Conservation (phyloP, 2,888 invertebrate species). For the Andrena bucephala region DNA sequence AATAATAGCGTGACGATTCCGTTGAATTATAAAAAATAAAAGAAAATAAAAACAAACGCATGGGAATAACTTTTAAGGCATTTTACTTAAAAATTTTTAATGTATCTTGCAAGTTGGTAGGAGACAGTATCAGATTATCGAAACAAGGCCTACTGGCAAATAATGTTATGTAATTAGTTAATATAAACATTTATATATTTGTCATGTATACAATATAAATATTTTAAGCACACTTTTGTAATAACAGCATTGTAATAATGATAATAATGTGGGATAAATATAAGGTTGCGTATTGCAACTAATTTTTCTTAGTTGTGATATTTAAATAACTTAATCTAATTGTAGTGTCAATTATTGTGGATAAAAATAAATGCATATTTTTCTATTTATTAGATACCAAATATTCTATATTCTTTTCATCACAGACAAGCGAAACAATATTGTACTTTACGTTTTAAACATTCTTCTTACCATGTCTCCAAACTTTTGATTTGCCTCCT, state of each 20-base stretch:
- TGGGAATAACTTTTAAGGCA: constrained; percentile 24
- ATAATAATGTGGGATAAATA: constrained; percentile 42
- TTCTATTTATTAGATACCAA: constrained; percentile 79
- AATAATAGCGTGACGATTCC: constrained; percentile 1
- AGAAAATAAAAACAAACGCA: constrained; percentile 1
- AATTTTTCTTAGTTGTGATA: constrained; percentile 31
- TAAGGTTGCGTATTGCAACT: constrained; percentile 35
- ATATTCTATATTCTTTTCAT: constrained; percentile 65
- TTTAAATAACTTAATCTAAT: constrained; percentile 44
- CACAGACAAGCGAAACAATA: constrained; percentile 70
- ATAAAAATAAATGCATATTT: constrained; percentile 82
- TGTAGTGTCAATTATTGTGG: constrained; percentile 72
- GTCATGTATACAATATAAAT: constrained; percentile 31
- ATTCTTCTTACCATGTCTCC: constrained; percentile 87
- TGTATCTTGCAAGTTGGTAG: constrained; percentile 11
- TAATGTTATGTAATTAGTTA: constrained; percentile 34
- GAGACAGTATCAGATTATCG: constrained; percentile 1
- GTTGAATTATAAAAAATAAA: constrained; percentile 3
- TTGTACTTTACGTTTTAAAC: constrained; percentile 72
- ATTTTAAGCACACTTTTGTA: constrained; percentile 52
- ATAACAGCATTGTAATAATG: constrained; percentile 59
- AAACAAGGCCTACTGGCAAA: constrained; percentile 18
- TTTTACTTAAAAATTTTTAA: constrained; percentile 24
- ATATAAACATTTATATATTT: constrained; percentile 33
- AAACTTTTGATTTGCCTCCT: constrained; percentile 88